These are phyloP conservation scores for Gulo gulo DNA, from an alignment of 2,113 vertebrate species.

Conservation along the genomic window DNA sequence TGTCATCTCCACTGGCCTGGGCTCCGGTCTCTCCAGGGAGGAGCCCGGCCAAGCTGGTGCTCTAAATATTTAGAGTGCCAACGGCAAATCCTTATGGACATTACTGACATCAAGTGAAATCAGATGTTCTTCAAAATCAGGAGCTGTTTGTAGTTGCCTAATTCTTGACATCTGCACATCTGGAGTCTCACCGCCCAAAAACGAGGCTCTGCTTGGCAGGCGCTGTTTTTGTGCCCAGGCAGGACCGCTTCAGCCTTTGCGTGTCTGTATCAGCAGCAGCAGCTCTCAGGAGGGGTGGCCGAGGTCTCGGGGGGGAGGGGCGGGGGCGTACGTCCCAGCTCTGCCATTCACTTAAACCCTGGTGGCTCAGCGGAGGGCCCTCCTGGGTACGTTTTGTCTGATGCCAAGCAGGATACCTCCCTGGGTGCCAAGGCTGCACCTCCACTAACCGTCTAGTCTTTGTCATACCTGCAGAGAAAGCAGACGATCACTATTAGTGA, in stretches of 20 bases:
- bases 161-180: fast-evolving
- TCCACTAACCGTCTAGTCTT: neutral
- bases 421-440: fast-evolving
- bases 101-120: fast-evolving
- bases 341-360: fast-evolving
- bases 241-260: fast-evolving
- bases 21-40: fast-evolving
- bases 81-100: fast-evolving
- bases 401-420: neutral
- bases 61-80: neutral
- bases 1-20: fast-evolving
- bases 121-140: neutral
- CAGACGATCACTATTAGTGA: fast-evolving
- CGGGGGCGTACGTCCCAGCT: neutral
- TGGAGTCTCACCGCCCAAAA: neutral
- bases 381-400: fast-evolving
- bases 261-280: fast-evolving
- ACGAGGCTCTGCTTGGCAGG: neutral
- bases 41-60: neutral
- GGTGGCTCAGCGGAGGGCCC: neutral
- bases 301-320: neutral
- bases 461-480: neutral
- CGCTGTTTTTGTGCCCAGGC: fast-evolving
- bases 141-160: too few relatives aligned
- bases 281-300: neutral